A percentile compares a stretch with the other conserved stretches of the same genome.
phyloP scores from a whole-genome alignment of 1,140 invertebrate genomes.

The Pollicipes pollicipes region DNA sequence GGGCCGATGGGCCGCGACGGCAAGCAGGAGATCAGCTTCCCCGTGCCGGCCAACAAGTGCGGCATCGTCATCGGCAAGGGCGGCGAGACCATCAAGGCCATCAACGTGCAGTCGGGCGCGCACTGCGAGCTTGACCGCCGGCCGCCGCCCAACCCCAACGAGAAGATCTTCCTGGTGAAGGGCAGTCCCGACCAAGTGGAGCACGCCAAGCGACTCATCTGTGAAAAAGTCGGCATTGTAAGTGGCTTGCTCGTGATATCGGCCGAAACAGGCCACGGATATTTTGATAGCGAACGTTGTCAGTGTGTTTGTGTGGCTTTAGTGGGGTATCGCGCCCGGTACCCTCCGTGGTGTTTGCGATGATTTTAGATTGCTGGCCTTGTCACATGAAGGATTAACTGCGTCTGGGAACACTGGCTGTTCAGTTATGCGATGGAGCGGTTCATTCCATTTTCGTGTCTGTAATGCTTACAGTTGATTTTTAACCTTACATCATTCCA shows the following conservation, averaged over 20 bases:
- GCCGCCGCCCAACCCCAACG: conserved; percentile 4
- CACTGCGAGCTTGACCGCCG: conserved; percentile 47
- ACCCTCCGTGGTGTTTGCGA: too few species aligned
- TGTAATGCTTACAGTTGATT: too few species aligned
- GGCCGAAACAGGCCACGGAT: too few species aligned
- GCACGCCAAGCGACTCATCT: conserved; percentile 4
- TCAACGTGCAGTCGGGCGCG: conserved; percentile 70
- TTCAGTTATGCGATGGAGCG: too few species aligned
- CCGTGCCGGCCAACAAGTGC: conserved; percentile 80
- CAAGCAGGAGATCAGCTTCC: conserved; percentile 51
- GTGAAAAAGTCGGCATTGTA: conserved; percentile 8
- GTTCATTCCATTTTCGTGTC: too few species aligned
- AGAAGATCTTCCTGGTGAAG: neutral
- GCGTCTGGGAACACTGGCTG: too few species aligned
- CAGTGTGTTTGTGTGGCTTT: too few species aligned
- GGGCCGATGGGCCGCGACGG: conserved; percentile 12
- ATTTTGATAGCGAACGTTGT: too few species aligned
- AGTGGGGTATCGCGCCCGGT: too few species aligned
- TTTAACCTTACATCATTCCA: too few species aligned
- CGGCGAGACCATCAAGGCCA: conserved; percentile 81
- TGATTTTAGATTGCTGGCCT: too few species aligned
- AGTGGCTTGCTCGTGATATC: neutral
- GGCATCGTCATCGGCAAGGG: conserved; percentile 91
- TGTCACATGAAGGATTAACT: too few species aligned
- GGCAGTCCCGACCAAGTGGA: neutral